Conservation (phyloP, 64 coral and sea anemone genomes). For the Montipora foliosa region DNA sequence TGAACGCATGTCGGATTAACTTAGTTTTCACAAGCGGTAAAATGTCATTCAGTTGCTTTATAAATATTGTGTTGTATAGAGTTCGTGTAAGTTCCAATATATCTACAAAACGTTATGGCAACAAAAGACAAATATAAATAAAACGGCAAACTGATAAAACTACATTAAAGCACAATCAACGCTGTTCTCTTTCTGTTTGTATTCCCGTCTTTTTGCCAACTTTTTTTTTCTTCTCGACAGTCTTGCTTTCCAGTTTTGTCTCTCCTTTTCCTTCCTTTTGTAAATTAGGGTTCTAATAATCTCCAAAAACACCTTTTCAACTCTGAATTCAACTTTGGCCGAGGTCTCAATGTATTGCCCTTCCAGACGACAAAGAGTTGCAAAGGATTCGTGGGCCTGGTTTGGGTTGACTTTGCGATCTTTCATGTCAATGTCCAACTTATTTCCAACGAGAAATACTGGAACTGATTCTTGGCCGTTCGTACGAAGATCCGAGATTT, state of each 20-base stretch:
- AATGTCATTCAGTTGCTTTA: no score
- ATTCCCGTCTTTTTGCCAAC: not conserved
- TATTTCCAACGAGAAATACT: constrained; percentile 69
- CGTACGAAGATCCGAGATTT: constrained; percentile 46
- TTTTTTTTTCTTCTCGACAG: constrained; percentile 16
- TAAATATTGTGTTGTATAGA: not conserved
- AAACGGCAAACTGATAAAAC: not conserved
- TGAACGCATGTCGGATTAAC: no score
- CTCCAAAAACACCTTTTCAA: constrained; percentile 49
- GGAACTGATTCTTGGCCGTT: not conserved
- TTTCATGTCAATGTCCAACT: constrained; percentile 68
- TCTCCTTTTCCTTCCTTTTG: constrained; percentile 30
- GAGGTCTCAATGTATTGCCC: constrained; percentile 89
- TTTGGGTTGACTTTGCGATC: constrained; percentile 43
- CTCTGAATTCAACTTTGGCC: constrained; percentile 62
- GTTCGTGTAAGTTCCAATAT: not conserved
- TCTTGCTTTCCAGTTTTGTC: constrained; percentile 20
- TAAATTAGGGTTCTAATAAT: constrained; percentile 56
- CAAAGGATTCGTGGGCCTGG: constrained; percentile 55
- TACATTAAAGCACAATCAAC: constrained; percentile 7
- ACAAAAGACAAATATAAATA: not conserved
- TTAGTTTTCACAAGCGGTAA: no score
- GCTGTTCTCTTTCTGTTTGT: not conserved
- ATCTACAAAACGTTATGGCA: not conserved
- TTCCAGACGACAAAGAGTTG: constrained; percentile 37